These are phyloP conservation scores for Todiramphus chloris DNA, from an alignment of 2,113 vertebrate genomes.

Conservation along the genomic window DNA sequence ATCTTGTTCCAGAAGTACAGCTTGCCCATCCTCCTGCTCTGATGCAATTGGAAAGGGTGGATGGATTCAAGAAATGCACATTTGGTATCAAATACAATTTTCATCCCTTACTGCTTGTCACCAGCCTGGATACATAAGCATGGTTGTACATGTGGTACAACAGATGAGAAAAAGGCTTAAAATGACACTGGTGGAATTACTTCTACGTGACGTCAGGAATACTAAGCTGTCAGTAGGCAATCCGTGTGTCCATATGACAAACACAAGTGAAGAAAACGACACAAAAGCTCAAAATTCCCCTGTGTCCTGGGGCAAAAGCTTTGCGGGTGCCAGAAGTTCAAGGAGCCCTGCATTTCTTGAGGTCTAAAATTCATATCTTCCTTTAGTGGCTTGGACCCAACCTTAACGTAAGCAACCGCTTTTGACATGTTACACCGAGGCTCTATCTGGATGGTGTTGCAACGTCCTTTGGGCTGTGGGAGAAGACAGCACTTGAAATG, in stretches of 20 bases:
- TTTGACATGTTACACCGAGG: background rate
- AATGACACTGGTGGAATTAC: background rate
- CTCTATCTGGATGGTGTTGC: background rate
- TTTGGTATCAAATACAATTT: background rate
- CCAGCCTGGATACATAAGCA: background rate
- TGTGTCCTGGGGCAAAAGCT: background rate
- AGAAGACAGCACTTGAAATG: background rate
- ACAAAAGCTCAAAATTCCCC: fast-evolving
- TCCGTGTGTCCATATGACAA: background rate
- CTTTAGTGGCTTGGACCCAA: background rate
- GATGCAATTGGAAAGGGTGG: background rate
- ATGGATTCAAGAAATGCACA: background rate
- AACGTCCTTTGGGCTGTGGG: background rate
- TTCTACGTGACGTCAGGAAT: background rate
- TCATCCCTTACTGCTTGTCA: background rate
- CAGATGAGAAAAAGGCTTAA: background rate
- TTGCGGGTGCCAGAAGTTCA: background rate
- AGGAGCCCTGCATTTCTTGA: background rate
- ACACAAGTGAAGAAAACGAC: fast-evolving
- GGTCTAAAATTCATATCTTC: background rate
- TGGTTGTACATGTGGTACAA: background rate
- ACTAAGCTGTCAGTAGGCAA: background rate
- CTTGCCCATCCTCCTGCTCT: background rate
- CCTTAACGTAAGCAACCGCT: fast-evolving
- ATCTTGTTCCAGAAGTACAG: background rate